Conservation (phyloP, 2,113 vertebrate species). For the Aramus guarauna region DNA sequence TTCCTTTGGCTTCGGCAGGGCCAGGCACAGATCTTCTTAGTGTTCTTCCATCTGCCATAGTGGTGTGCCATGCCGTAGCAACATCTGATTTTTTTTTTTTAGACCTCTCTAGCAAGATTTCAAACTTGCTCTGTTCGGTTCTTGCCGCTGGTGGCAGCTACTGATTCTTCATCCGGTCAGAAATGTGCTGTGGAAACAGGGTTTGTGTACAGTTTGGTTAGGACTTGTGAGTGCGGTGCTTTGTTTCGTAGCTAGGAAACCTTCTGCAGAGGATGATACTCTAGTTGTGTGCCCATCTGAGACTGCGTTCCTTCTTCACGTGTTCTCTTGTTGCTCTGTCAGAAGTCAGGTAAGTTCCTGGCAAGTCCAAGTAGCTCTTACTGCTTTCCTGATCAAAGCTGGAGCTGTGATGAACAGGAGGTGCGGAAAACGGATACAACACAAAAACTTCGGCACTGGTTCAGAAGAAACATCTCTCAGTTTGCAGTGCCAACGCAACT, state of each 20-base stretch:
- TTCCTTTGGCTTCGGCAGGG: neutral
- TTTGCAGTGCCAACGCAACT: accelerated
- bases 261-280: neutral
- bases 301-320: neutral
- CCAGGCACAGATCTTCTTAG: neutral
- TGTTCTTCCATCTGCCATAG: neutral
- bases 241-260: accelerated
- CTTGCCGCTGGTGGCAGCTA: neutral
- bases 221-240: neutral
- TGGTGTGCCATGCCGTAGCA: neutral
- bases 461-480: neutral
- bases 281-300: neutral
- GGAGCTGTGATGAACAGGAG: neutral
- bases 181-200: accelerated
- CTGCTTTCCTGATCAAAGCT: accelerated
- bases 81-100: neutral
- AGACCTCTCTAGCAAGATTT: neutral
- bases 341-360: neutral
- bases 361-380: neutral
- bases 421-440: neutral
- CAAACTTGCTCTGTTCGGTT: neutral
- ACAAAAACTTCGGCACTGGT: accelerated
- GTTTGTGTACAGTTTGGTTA: neutral
- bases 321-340: neutral
- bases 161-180: neutral